A percentile compares a stretch with the other conserved stretches of the same genome.
phyloP scores from a whole-genome alignment of 2,797 vertebrate genomes.

The Astyanax mexicanus region DNA sequence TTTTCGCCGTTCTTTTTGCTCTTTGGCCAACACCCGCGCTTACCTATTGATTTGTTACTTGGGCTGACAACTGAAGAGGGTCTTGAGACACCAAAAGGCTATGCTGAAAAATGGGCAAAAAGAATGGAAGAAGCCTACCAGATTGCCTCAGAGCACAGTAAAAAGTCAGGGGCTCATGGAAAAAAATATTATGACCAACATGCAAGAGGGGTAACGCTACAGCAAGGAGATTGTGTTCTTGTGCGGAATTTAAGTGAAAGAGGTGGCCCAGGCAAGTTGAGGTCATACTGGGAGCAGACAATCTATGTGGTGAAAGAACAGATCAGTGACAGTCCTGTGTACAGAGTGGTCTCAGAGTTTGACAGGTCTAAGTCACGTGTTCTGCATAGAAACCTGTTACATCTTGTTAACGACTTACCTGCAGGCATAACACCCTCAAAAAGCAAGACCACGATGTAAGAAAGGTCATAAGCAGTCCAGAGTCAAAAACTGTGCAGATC shows the following conservation, averaged over 20 bases:
- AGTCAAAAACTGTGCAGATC: no score
- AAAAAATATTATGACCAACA: no score
- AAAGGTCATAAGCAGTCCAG: no score
- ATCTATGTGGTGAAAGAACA: not conserved
- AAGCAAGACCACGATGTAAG: no score
- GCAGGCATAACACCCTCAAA: not conserved
- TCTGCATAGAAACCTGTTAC: not conserved
- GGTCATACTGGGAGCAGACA: constrained; percentile 10
- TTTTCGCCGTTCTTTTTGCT: not conserved
- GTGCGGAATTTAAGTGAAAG: no score
- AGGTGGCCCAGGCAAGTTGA: no score
- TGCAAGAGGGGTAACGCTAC: not conserved
- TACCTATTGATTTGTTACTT: not conserved
- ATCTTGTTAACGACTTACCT: not conserved
- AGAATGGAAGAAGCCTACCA: no score
- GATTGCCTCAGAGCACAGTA: no score
- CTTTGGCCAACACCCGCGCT: not conserved
- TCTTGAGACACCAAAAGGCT: not conserved
- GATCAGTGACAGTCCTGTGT: no score
- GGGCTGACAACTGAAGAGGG: not conserved
- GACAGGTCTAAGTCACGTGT: not conserved
- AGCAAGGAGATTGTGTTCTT: constrained; percentile 13
- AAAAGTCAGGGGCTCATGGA: no score
- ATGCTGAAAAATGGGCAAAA: constrained; percentile 23
- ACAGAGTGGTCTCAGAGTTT: not conserved